phyloP scores from a whole-genome alignment of 2,797 vertebrate species.

The Melanotaenia trifasciata region DNA sequence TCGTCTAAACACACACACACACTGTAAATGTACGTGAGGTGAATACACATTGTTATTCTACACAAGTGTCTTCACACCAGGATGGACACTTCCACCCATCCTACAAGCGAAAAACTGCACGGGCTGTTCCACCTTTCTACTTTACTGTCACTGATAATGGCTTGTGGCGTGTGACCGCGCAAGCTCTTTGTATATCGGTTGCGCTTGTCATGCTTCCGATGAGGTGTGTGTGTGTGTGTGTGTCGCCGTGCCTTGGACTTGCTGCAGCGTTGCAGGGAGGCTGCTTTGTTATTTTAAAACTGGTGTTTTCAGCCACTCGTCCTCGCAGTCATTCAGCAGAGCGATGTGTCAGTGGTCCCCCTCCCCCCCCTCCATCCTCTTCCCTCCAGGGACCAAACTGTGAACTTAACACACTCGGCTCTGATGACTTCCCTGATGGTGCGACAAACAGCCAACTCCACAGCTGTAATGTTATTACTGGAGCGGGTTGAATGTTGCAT shows the following conservation, averaged over 20 bases:
- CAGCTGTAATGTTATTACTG: conserved; percentile 69
- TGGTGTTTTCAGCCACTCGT: conserved; percentile 63
- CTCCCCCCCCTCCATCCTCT: background rate
- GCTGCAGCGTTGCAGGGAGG: conserved; percentile 51
- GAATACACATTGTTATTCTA: conserved; percentile 23
- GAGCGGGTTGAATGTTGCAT: conserved; percentile 69
- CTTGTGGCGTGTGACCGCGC: conserved; percentile 58
- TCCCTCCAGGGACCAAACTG: conserved; percentile 63
- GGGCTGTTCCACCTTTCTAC: conserved; percentile 61
- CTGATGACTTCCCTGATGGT: conserved; percentile 70
- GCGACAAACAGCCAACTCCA: conserved; percentile 57
- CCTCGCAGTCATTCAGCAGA: conserved; percentile 57
- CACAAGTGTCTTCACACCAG: conserved; percentile 18
- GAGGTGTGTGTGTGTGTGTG: conserved; percentile 26
- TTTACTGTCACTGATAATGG: conserved; percentile 67
- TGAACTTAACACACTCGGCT: conserved; percentile 72
- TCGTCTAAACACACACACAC: conserved; percentile 30
- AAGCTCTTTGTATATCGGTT: conserved; percentile 66
- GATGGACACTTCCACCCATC: conserved; percentile 31
- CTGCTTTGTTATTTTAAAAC: conserved; percentile 78
- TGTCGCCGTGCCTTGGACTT: conserved; percentile 23
- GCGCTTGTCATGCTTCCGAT: conserved; percentile 60
- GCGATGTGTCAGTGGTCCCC: conserved; percentile 50
- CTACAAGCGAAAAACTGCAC: conserved; percentile 19
- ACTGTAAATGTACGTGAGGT: conserved; percentile 21